phyloP scores from a whole-genome alignment of 2,113 vertebrate species.

The Dicrurus megarhynchus region DNA sequence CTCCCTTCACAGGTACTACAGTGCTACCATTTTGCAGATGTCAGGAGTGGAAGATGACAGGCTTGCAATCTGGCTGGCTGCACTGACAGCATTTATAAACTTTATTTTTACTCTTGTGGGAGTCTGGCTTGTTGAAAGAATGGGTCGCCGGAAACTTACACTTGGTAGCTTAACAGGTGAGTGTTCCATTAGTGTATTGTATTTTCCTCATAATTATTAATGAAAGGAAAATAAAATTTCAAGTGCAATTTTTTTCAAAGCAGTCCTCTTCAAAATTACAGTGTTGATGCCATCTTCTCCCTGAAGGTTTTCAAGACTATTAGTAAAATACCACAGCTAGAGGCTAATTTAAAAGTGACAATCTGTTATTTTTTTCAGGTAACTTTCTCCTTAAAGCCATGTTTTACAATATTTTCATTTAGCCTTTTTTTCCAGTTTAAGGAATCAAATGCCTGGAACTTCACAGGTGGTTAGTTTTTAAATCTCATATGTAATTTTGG shows the following conservation, averaged over 20 bases:
- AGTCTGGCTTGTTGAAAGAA: slow-evolving; percentile 95
- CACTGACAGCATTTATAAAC: slow-evolving; percentile 91
- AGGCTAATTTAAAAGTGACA: background rate
- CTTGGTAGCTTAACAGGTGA: slow-evolving; percentile 89
- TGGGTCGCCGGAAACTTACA: slow-evolving; percentile 91
- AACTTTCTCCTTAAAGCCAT: background rate
- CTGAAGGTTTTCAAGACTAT: background rate
- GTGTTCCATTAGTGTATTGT: background rate
- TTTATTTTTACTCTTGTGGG: slow-evolving; percentile 94
- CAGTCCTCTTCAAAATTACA: background rate
- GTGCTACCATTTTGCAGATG: slow-evolving; percentile 99
- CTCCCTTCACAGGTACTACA: slow-evolving; percentile 87
- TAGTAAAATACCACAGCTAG: background rate
- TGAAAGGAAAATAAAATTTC: background rate
- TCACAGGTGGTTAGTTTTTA: background rate
- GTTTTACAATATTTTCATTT: background rate
- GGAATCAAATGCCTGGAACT: background rate
- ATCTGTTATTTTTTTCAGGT: background rate
- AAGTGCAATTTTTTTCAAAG: background rate
- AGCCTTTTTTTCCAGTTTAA: background rate
- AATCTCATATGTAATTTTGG: background rate
- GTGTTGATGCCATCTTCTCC: background rate
- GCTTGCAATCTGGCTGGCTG: slow-evolving; percentile 93
- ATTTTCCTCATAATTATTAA: background rate
- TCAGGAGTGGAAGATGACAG: slow-evolving; percentile 91